Conservation (phyloP, 2,113 vertebrate genomes). For the Paedocypris sp. region DNA sequence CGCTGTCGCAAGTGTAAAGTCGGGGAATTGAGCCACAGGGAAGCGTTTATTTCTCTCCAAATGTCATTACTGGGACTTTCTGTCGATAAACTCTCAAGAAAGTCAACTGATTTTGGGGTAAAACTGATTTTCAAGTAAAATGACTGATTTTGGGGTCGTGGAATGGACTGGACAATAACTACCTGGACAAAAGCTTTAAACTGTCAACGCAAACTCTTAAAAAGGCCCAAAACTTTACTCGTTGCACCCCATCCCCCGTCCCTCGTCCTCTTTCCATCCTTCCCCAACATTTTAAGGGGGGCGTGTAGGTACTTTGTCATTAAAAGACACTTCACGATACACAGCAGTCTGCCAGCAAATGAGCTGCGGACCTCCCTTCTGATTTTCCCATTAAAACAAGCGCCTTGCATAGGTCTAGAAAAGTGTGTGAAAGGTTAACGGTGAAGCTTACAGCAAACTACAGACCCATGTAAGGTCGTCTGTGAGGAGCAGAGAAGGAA, state of each 20-base stretch:
- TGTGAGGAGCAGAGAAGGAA: background rate
- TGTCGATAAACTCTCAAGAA: too few species aligned
- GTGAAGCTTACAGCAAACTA: background rate
- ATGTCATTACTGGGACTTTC: too few species aligned
- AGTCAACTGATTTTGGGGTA: too few species aligned
- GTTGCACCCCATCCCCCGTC: background rate
- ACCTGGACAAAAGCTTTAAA: too few species aligned
- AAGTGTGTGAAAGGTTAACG: constrained; percentile 55
- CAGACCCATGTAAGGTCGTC: background rate
- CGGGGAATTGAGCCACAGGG: constrained; percentile 18
- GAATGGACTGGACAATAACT: too few species aligned
- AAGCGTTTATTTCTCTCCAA: too few species aligned
- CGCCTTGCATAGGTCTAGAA: constrained; percentile 29
- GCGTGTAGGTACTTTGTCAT: constrained; percentile 54
- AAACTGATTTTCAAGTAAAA: too few species aligned
- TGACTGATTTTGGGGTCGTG: too few species aligned
- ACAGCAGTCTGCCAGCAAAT: constrained; percentile 42
- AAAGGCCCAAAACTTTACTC: background rate
- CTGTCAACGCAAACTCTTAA: too few species aligned
- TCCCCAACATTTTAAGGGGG: too few species aligned
- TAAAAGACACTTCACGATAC: constrained; percentile 49
- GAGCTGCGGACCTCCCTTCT: constrained; percentile 31
- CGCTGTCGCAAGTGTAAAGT: constrained; percentile 55
- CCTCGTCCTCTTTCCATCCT: background rate
- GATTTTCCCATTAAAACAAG: constrained; percentile 46